These are phyloP conservation scores for Alcedo atthis DNA, from an alignment of 2,797 vertebrate genomes.

Conservation along the genomic window DNA sequence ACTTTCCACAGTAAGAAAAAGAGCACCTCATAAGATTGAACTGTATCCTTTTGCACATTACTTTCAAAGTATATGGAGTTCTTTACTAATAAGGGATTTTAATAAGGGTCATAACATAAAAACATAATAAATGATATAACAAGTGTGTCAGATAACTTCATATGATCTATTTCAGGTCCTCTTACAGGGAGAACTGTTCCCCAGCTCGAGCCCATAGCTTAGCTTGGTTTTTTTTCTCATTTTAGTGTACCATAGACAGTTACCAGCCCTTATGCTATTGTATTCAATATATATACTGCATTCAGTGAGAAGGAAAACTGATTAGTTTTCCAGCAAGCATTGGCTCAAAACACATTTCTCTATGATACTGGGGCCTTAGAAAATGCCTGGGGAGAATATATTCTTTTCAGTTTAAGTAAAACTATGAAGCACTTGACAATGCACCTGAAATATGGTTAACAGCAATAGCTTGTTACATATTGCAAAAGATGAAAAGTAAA, in stretches of 20 bases:
- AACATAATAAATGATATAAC: background rate
- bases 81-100: background rate
- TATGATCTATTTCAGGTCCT: background rate
- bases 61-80: background rate
- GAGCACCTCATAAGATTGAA: background rate
- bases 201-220: background rate
- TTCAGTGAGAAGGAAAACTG: background rate
- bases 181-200: background rate
- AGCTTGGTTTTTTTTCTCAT: background rate
- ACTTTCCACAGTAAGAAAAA: background rate
- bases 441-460: background rate
- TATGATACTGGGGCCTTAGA: background rate
- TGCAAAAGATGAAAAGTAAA: background rate
- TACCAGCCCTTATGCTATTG: background rate
- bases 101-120: background rate
- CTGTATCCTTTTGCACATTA: background rate
- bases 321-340: background rate
- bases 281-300: background rate
- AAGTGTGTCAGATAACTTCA: background rate
- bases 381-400: background rate
- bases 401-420: background rate
- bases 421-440: background rate
- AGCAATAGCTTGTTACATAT: background rate
- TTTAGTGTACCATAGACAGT: background rate
- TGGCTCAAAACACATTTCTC: background rate